phyloP scores from a whole-genome alignment of 2,797 vertebrate genomes.

The Myotis planiceps region DNA sequence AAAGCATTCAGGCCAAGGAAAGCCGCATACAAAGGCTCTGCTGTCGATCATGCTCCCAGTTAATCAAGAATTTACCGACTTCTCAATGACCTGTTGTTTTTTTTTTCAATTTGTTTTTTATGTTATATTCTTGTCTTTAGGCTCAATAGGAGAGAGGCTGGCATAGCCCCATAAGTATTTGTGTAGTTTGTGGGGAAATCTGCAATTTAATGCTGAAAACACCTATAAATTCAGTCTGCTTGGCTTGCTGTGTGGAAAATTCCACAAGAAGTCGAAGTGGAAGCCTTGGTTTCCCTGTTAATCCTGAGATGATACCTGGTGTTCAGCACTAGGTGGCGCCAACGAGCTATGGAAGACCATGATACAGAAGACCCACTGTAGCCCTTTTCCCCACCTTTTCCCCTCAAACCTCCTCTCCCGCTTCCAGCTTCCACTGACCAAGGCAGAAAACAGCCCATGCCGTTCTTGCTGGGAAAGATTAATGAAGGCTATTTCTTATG shows the following conservation, averaged over 20 bases:
- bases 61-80: not conserved
- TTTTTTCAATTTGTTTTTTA: not conserved
- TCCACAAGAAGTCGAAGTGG: not conserved
- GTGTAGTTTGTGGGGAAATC: not conserved
- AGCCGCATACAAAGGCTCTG: not conserved
- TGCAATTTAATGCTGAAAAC: slow-evolving; percentile 1
- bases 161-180: not conserved
- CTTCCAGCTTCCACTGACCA: slow-evolving; percentile 22
- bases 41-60: not conserved
- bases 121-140: not conserved
- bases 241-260: slow-evolving; percentile 25
- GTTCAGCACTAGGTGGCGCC: slow-evolving; percentile 74
- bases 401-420: not conserved
- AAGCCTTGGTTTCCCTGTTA: slow-evolving; percentile 6
- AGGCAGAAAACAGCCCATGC: not conserved
- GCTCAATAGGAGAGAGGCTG: not conserved
- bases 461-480: not conserved
- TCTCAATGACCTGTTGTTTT: not conserved
- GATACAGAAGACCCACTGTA: not conserved
- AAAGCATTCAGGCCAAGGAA: not conserved
- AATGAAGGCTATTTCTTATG: not conserved
- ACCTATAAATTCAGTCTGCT: not conserved
- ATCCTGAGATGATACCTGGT: not conserved
- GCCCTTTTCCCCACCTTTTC: not conserved
- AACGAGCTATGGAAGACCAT: slow-evolving; percentile 52